A percentile compares a stretch with the other conserved stretches of the same genome.
Conservation (phyloP, 2,113 vertebrate species). For the Grantiella picta region DNA sequence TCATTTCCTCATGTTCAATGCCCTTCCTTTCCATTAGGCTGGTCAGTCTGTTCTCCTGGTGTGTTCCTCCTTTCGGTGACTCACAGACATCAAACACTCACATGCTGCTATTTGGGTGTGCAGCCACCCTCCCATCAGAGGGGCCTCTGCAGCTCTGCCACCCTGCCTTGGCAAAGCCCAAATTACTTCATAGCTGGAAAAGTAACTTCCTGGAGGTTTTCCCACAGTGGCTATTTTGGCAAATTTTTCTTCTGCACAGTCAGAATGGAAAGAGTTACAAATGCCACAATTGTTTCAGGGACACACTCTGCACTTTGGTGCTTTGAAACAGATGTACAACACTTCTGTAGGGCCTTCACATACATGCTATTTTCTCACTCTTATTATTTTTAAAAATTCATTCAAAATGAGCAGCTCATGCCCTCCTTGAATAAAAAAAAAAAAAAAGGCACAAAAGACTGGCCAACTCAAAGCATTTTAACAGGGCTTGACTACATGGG, state of each 20-base stretch:
- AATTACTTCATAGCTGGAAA: neutral
- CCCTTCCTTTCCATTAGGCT: neutral
- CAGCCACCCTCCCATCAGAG: neutral
- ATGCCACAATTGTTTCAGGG: neutral
- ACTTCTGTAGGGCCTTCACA: neutral
- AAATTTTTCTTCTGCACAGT: neutral
- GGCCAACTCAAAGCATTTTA: neutral
- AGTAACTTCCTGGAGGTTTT: neutral
- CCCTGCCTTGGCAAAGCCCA: neutral
- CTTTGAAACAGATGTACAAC: neutral
- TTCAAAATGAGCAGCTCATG: neutral
- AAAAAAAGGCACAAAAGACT: neutral
- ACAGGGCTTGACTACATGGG: neutral
- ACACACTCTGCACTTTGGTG: neutral
- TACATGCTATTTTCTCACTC: neutral
- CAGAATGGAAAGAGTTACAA: constrained; percentile 7
- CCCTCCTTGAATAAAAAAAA: neutral
- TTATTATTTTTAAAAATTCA: neutral
- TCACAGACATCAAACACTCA: neutral
- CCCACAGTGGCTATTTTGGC: neutral
- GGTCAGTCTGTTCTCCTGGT: neutral
- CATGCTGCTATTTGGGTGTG: neutral
- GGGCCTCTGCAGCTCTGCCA: neutral
- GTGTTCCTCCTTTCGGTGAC: neutral
- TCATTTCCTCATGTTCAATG: neutral